Evolutionary conservation across 1,140 invertebrate genomes (phyloP), one percentile per base, ranked within the genome.

Genomic region (Limonius californicus): DNA sequence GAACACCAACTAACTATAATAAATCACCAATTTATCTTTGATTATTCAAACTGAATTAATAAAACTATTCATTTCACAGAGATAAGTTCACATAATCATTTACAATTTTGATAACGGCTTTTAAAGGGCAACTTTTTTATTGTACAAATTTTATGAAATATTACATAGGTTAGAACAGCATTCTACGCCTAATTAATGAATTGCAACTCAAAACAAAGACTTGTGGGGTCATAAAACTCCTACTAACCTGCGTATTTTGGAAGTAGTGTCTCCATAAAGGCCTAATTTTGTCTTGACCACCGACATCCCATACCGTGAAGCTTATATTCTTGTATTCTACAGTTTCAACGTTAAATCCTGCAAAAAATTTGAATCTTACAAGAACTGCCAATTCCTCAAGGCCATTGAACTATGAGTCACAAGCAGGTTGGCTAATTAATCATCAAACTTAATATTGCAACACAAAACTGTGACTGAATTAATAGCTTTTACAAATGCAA

Each of bases 261-360:
- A 87, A 87, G 74, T 88, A 88, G 79, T 94, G 91, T 83, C 91
- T 88, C 92, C 92, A 95, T 69, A 95, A 80, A 69, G 89, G 88
- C 76, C 92, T 85, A 75, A 94, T 93, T 86, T 93, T 94, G 76
- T 94, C 90, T 81, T 95, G 92, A 76, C 93, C 93, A 77, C 92
- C 92, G 39, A 95, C 91, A 82, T 95, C 92, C 92, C 89, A 90
- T 69, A 91, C 89, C 66, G 92, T 95, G 81, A 95, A 96, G 81
- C 87, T 91, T 79, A 95, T 94, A 81, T 95, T 95, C 82, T 95
- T 95, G 84, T 95, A 96, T 85, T 95, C 89, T 79, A 95, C 92
- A 77, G 93, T 95, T 82, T 95, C 94, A 70, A 96, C 93, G 84
- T 95, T 95, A 78, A 95, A 95, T 75, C 92, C 90, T 87, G 80